Evolutionary conservation across 2,888 invertebrate species (phyloP), one percentile per base, ranked within the genome.

Genomic region (Dione vanillae): DNA sequence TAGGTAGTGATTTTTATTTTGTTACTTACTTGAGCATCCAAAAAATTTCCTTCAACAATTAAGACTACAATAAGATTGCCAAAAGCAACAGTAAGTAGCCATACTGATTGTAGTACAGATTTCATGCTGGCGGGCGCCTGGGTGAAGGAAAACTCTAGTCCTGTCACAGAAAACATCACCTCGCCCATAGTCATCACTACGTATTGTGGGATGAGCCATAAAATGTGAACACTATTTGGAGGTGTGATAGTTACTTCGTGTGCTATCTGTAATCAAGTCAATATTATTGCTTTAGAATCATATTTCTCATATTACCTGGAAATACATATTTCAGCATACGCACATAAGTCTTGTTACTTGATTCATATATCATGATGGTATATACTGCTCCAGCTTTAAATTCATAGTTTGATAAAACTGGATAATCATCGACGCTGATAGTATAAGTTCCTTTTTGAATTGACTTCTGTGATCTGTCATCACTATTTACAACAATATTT

Each of bases 81-180:
- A 80, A 99, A 94, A 0, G 99, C 98, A 0, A 97, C 97, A 0
- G 99, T 98, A 65, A 99, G 91, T 14, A 99, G 94, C 98, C 99
- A 99, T 14, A 96, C 95, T 0, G 99, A 98, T 86, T 97, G 97
- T 62, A 99, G 88, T 0, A 99, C 96, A 0, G 99, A 97, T 88
- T 99, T 99, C 99, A 99, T 99, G 75, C 96, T 96, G 7, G 94
- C 85, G 0, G 99, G 98, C 0, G 99, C 98, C 94, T 98, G 98
- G 0, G 98, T 97, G 88, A 98, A 99, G 0, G 99, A 97, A 89
- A 99, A 99, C 84, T 98, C 97, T 27, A 99, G 92, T 0, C 99
- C 99, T 0, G 99, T 99, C 37, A 99, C 96, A 0, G 98, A 98
- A 87, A 99, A 98, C 96, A 99, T 97, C 52, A 99, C 97, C 89